phyloP scores from a whole-genome alignment of 2,888 invertebrate species.

The Eutolmus rufibarbis region DNA sequence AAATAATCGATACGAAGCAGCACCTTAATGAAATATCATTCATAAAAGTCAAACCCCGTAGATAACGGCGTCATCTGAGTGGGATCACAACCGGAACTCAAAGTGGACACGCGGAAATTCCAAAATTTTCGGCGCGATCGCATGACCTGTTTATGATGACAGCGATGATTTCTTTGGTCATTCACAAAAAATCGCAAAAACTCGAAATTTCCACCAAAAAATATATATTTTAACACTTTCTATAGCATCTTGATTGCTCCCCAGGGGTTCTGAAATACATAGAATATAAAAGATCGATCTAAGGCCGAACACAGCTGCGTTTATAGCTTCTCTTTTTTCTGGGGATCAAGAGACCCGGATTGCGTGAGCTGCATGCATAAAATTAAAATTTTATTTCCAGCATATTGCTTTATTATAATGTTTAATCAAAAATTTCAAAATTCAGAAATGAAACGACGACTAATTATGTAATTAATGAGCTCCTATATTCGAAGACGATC shows the following conservation, averaged over 20 bases:
- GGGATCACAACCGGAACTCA: constrained; percentile 30
- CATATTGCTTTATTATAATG: neutral
- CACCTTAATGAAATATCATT: constrained; percentile 9
- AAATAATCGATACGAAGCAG: neutral
- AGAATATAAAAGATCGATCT: neutral
- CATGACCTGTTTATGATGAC: constrained; percentile 22
- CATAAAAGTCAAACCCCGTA: constrained; percentile 10
- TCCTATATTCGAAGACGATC: neutral
- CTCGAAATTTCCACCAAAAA: neutral
- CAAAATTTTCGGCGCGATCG: constrained; percentile 6
- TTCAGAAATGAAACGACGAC: neutral
- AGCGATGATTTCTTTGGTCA: neutral
- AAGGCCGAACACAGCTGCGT: neutral
- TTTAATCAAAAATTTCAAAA: neutral
- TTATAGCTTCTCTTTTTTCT: neutral
- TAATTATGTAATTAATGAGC: neutral
- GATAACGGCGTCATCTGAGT: constrained; percentile 16
- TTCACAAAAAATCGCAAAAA: neutral
- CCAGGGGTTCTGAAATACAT: neutral
- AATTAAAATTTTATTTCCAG: neutral
- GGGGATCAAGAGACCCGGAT: neutral
- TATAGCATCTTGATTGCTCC: neutral
- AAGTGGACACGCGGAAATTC: constrained; percentile 26
- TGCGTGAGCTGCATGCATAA: neutral
- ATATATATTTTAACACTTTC: neutral